Conservation (phyloP, 2,888 invertebrate genomes). For the Lasioglossum figueresi region DNA sequence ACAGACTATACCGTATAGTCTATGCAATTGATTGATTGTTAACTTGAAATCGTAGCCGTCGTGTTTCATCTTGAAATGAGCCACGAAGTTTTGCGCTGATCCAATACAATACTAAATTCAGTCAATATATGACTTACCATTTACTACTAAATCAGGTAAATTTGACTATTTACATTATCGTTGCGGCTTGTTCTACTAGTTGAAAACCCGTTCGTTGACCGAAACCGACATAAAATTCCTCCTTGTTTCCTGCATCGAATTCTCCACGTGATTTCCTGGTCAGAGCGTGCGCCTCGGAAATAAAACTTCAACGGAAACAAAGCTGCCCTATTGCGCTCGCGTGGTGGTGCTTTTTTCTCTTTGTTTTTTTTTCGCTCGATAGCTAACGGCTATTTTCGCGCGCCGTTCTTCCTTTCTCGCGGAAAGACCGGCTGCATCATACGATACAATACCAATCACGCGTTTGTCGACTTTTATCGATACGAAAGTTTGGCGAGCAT, state of each 20-base stretch:
- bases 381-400: conserved; percentile 14
- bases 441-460: neutral
- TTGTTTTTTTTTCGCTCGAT: neutral
- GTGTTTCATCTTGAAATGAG: too few relatives aligned
- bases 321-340: neutral
- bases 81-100: too few relatives aligned
- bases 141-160: too few relatives aligned
- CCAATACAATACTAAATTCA: too few relatives aligned
- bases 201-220: too few relatives aligned
- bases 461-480: neutral
- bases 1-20: too few relatives aligned
- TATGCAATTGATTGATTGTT: too few relatives aligned
- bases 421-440: neutral
- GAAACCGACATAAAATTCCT: conserved; percentile 12
- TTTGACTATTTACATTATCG: conserved; percentile 24
- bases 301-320: conserved; percentile 13
- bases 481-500: neutral
- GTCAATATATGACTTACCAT: neutral
- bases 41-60: too few relatives aligned
- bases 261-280: conserved; percentile 14
- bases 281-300: neutral
- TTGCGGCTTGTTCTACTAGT: neutral
- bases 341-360: neutral
- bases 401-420: too few relatives aligned
- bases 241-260: neutral